Percentiles rank a stretch among this genome's conserved stretches.
These are phyloP conservation scores for Naja naja DNA, from an alignment of 2,113 vertebrate genomes.

Conservation along the genomic window DNA sequence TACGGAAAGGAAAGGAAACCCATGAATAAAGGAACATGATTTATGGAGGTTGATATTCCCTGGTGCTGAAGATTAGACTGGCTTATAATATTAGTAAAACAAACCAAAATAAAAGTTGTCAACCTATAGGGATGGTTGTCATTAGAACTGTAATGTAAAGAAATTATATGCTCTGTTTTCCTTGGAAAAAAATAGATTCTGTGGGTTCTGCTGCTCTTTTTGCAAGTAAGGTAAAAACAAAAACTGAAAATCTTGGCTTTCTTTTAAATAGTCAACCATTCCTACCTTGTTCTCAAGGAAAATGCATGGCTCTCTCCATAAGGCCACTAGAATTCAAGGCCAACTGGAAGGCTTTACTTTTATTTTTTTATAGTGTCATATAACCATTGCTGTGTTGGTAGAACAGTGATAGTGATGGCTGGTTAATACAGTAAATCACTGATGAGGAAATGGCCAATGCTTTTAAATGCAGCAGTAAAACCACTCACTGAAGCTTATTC, in stretches of 20 bases:
- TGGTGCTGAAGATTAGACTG: not conserved
- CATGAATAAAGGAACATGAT: not conserved
- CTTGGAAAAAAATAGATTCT: not conserved
- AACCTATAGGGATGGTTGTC: not conserved
- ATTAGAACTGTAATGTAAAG: not conserved
- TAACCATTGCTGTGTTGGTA: not conserved
- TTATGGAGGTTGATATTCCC: not conserved
- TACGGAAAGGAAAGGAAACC: not conserved
- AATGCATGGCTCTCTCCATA: not conserved
- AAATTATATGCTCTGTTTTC: not conserved
- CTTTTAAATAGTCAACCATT: not conserved
- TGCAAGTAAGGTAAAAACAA: not conserved
- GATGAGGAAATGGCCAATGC: not conserved
- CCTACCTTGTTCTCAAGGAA: not conserved
- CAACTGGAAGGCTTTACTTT: not conserved
- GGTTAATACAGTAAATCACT: not conserved
- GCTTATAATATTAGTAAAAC: not conserved
- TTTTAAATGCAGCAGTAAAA: not conserved
- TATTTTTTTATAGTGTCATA: not conserved
- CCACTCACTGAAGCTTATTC: not conserved
- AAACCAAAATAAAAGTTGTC: not conserved
- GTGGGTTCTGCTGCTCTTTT: not conserved
- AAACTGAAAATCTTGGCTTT: not conserved
- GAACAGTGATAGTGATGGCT: not conserved
- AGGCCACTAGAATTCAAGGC: not conserved